A percentile compares a stretch with the other conserved stretches of the same genome.
phyloP scores from a whole-genome alignment of 1,140 invertebrate species.

The Chymomyza costata region DNA sequence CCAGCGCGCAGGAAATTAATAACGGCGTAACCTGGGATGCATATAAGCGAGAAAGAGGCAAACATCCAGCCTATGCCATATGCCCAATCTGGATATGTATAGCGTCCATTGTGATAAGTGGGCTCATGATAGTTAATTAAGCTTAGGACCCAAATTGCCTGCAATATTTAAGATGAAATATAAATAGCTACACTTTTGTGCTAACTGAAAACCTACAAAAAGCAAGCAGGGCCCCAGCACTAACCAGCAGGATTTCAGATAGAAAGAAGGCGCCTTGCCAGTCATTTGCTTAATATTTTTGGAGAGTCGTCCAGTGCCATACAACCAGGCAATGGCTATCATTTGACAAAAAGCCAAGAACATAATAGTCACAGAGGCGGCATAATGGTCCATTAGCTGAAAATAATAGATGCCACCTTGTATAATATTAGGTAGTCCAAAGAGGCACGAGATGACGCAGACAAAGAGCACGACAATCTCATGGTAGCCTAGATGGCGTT shows the following conservation, averaged over 20 bases:
- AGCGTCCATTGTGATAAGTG: constrained; percentile 85
- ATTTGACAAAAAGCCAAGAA: constrained; percentile 95
- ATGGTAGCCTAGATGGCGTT: constrained; percentile 87
- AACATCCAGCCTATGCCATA: constrained; percentile 91
- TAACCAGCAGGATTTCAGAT: constrained; percentile 91
- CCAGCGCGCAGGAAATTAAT: constrained; percentile 83
- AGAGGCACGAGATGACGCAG: constrained; percentile 87
- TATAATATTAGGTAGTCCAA: constrained; percentile 89
- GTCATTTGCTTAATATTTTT: constrained; percentile 93
- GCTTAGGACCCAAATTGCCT: constrained; percentile 91
- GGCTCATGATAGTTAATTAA: constrained; percentile 90
- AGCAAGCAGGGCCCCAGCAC: constrained; percentile 87
- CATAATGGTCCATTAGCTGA: constrained; percentile 94
- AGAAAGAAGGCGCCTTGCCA: constrained; percentile 84
- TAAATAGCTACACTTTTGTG: background rate
- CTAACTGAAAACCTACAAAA: constrained; percentile 80
- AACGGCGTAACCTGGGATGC: constrained; percentile 88
- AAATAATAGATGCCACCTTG: constrained; percentile 93
- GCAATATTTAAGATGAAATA: constrained; percentile 42
- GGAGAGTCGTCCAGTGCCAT: constrained; percentile 87
- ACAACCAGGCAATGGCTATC: constrained; percentile 92
- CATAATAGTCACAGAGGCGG: constrained; percentile 92
- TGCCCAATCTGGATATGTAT: constrained; percentile 89
- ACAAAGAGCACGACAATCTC: constrained; percentile 90
- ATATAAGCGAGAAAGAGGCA: constrained; percentile 87